phyloP scores from a whole-genome alignment of 2,113 vertebrate genomes.

The Takifugu flavidus region DNA sequence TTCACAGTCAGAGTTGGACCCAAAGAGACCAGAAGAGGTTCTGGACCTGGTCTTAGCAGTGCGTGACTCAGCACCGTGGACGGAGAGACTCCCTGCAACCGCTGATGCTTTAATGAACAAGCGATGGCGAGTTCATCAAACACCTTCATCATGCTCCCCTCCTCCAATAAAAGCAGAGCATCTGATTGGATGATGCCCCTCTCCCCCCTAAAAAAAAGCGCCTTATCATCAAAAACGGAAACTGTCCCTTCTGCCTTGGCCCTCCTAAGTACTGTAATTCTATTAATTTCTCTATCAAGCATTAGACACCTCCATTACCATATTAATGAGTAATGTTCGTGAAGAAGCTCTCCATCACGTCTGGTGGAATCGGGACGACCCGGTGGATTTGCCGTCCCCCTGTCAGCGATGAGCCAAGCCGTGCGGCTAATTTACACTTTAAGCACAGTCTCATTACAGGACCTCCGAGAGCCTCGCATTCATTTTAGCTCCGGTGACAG shows the following conservation, averaged over 20 bases:
- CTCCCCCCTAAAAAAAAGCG: constrained; percentile 14
- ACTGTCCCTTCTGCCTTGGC: constrained; percentile 21
- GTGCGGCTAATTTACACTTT: constrained; percentile 64
- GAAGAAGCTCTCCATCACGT: constrained; percentile 56
- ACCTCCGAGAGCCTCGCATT: constrained; percentile 26
- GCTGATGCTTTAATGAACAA: neutral
- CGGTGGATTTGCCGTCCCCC: constrained; percentile 50
- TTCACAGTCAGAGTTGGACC: no score
- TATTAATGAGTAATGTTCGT: constrained; percentile 70
- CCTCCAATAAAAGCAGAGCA: neutral
- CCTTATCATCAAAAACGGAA: neutral
- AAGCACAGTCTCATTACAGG: constrained; percentile 53
- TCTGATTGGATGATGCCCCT: neutral
- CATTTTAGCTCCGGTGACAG: constrained; percentile 11
- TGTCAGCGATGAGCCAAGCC: constrained; percentile 50
- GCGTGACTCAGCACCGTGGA: no score
- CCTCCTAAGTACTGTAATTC: constrained; percentile 53
- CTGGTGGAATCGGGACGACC: constrained; percentile 44
- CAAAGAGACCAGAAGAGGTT: no score
- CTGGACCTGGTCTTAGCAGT: no score
- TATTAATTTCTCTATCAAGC: constrained; percentile 57
- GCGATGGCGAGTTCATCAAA: neutral
- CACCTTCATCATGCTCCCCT: neutral
- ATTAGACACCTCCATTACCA: constrained; percentile 66
- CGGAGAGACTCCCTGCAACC: neutral